Conservation (phyloP, 2,888 invertebrate genomes). For the Thyatira batis region DNA sequence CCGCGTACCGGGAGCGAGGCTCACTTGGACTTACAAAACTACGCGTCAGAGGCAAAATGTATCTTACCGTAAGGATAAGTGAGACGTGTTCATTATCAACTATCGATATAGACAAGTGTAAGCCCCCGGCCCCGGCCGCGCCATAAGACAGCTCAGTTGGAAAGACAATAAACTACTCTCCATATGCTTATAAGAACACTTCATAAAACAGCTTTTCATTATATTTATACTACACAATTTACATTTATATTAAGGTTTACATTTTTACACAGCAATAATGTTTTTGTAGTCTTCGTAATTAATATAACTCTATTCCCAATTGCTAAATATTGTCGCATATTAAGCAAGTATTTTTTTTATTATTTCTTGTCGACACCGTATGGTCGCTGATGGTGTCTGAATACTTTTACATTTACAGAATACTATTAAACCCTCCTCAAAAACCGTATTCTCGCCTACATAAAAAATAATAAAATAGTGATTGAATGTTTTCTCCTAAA, state of each 20-base stretch:
- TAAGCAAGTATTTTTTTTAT: conserved; percentile 61
- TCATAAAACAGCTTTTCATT: conserved; percentile 76
- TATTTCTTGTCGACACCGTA: conserved; percentile 54
- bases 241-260: conserved; percentile 78
- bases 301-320: conserved; percentile 76
- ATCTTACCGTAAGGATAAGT: conserved; percentile 17
- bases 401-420: conserved; percentile 57
- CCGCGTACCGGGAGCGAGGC: conserved; percentile 33
- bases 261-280: conserved; percentile 81
- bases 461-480: conserved; percentile 47
- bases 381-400: conserved; percentile 56
- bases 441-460: conserved; percentile 35
- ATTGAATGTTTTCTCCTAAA: conserved; percentile 49
- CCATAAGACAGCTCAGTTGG: conserved; percentile 30
- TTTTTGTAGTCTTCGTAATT: conserved; percentile 75
- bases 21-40: conserved; percentile 29
- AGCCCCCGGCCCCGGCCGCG: conserved; percentile 32
- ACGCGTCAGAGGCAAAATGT: conserved; percentile 35
- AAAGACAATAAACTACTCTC: conserved; percentile 58
- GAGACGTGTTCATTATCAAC: conserved; percentile 25
- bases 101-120: conserved; percentile 28
- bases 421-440: conserved; percentile 44
- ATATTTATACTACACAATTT: conserved; percentile 80
- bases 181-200: conserved; percentile 80
- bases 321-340: conserved; percentile 82